Evolutionary conservation across 1,140 invertebrate species (phyloP).

Genomic region (Drosophila auraria): DNA sequence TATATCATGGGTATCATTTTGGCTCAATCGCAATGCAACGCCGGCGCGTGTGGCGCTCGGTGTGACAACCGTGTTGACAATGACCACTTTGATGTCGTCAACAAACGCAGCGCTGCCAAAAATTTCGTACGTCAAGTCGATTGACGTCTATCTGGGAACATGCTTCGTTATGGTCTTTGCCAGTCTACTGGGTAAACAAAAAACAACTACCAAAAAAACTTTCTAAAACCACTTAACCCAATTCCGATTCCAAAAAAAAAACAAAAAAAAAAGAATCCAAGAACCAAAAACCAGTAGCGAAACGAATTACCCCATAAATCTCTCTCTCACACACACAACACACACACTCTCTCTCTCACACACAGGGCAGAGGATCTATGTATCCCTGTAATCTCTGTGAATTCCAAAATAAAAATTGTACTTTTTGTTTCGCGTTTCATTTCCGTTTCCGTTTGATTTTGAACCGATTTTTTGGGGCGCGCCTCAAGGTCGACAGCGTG

Average conservation of each 20-base stretch:
- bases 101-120: constrained; percentile 99
- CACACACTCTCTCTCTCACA: constrained; percentile 32
- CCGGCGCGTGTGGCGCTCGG: constrained; percentile 98
- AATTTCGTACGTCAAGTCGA: constrained; percentile 99
- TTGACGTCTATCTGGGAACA: constrained; percentile 98
- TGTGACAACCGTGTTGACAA: constrained; percentile 98
- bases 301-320: constrained; percentile 59
- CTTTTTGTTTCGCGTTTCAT: constrained; percentile 21
- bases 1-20: constrained; percentile 99
- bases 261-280: background rate
- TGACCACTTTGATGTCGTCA: constrained; percentile 99
- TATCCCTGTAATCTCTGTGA: constrained; percentile 9
- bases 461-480: constrained; percentile 9
- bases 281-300: constrained; percentile 55
- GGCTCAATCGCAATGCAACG: constrained; percentile 96
- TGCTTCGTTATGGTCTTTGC: constrained; percentile 99
- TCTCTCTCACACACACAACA: constrained; percentile 43
- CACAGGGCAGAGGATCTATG: constrained; percentile 19
- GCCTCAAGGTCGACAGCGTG: background rate
- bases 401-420: constrained; percentile 1
- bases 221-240: constrained; percentile 43
- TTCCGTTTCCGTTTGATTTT: constrained; percentile 46
- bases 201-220: constrained; percentile 55
- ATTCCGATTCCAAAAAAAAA: constrained; percentile 54
- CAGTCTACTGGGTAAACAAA: constrained; percentile 94